A percentile compares a stretch with the other conserved stretches of the same genome.
phyloP scores from a whole-genome alignment of 2,113 vertebrate genomes.

The Oxyura jamaicensis region DNA sequence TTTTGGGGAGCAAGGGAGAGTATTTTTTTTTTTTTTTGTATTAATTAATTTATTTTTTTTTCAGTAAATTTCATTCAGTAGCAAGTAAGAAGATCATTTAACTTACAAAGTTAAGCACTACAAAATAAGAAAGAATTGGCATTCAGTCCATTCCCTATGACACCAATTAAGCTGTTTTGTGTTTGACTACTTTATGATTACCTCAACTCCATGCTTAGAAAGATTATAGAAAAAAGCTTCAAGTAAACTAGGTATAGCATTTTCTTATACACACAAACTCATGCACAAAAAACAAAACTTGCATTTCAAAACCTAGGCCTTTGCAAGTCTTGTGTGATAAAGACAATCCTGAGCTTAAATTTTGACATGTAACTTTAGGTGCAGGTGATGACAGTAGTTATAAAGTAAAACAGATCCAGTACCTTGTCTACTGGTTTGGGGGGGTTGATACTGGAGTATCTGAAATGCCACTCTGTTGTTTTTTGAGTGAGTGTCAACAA shows the following conservation, averaged over 20 bases:
- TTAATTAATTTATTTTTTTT: not conserved
- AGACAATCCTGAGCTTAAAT: not conserved
- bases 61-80: not conserved
- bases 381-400: not conserved
- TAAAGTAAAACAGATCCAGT: not conserved
- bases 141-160: not conserved
- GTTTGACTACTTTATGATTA: not conserved
- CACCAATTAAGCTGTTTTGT: not conserved
- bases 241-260: not conserved
- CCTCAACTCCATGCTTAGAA: not conserved
- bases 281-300: not conserved
- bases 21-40: not conserved
- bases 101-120: not conserved
- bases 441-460: not conserved
- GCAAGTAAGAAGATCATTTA: not conserved
- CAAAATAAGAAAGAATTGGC: not conserved
- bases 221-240: not conserved
- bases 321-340: not conserved
- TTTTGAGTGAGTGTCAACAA: not conserved
- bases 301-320: not conserved
- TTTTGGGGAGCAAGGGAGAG: accelerated
- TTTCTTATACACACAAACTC: not conserved
- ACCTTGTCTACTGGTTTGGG: not conserved
- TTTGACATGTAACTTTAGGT: not conserved
- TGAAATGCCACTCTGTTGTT: not conserved